A percentile compares a stretch with the other conserved stretches of the same genome.
phyloP scores from a whole-genome alignment of 2,888 invertebrate species.

The Chymomyza caudatula region DNA sequence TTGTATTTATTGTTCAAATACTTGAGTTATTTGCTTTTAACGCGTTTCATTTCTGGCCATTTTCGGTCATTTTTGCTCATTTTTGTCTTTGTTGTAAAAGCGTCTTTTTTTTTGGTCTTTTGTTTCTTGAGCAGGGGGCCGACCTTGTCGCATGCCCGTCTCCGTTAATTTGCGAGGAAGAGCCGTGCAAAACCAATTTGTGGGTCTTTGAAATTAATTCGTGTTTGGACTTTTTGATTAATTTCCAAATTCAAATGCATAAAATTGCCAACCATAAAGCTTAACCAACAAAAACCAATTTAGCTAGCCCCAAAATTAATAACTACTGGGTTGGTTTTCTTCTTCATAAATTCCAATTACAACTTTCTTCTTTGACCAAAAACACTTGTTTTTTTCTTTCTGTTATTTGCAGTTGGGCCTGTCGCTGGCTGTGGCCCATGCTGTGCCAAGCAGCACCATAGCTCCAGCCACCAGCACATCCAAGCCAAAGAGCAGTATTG shows the following conservation, averaged over 20 bases:
- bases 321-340: not conserved
- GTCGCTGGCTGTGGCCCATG: constrained; percentile 41
- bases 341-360: not conserved
- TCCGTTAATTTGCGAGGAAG: not conserved
- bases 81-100: constrained; percentile 42
- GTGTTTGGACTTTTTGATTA: not conserved
- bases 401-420: constrained; percentile 64
- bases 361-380: not conserved
- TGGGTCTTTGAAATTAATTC: not conserved
- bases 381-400: constrained; percentile 10
- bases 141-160: constrained; percentile 43
- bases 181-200: constrained; percentile 1
- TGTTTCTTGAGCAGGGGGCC: constrained; percentile 11
- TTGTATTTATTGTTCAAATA: constrained; percentile 22
- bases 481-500: constrained; percentile 39
- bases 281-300: constrained; percentile 35
- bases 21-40: constrained; percentile 42
- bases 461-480: constrained; percentile 11
- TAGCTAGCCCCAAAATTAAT: constrained; percentile 1
- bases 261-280: not conserved
- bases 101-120: constrained; percentile 12
- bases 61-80: constrained; percentile 52
- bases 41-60: constrained; percentile 29
- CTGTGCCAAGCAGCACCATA: constrained; percentile 11
- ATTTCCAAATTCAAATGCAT: not conserved